Conservation (phyloP, 2,888 invertebrate species). For the Trisateles emortualis region DNA sequence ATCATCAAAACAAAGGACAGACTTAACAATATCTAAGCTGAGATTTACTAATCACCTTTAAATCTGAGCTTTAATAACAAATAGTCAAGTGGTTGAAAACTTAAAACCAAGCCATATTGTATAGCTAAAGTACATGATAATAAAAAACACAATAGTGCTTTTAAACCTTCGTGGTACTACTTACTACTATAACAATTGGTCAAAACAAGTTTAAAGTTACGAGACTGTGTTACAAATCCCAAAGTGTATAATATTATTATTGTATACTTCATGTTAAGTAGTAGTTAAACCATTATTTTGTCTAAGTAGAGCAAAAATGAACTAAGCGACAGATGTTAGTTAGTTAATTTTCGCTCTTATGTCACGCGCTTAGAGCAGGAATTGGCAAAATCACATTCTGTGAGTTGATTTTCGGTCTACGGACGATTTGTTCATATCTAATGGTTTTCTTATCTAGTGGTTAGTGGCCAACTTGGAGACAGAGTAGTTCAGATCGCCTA, state of each 20-base stretch:
- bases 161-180: slow-evolving; percentile 54
- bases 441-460: no score
- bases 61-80: background rate
- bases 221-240: slow-evolving; percentile 30
- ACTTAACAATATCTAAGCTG: background rate
- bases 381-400: no score
- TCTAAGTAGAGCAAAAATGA: no score
- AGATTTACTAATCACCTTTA: background rate
- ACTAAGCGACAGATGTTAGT: no score
- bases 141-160: slow-evolving; percentile 61
- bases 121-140: slow-evolving; percentile 19
- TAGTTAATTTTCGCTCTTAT: no score
- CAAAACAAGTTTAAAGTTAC: slow-evolving; percentile 61
- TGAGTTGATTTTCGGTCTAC: no score
- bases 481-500: no score
- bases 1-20: background rate
- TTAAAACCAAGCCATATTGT: slow-evolving; percentile 18
- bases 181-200: slow-evolving; percentile 58
- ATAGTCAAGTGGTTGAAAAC: slow-evolving; percentile 5
- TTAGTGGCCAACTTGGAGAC: no score
- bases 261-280: no score
- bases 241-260: background rate
- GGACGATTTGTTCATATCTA: no score
- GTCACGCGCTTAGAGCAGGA: no score
- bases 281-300: no score